Evolutionary conservation across 2,888 invertebrate species (phyloP).

Genomic region (Tenthredo scrophulariae): DNA sequence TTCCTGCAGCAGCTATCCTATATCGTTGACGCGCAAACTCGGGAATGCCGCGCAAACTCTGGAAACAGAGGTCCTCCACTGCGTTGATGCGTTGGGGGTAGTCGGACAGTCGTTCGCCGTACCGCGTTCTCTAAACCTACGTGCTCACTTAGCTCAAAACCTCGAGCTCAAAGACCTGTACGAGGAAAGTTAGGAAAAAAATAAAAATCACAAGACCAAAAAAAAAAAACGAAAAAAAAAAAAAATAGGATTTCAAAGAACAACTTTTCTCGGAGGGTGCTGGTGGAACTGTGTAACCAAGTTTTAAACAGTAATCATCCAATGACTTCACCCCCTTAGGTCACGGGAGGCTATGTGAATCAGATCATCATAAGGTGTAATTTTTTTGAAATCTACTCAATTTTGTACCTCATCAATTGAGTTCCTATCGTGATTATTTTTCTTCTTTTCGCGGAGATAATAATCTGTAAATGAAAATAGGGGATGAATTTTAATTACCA

Average conservation of each 20-base stretch:
- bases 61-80: constrained; percentile 41
- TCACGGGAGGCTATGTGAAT: background rate
- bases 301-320: background rate
- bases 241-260: background rate
- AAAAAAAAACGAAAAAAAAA: background rate
- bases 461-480: background rate
- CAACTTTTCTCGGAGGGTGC: background rate
- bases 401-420: background rate
- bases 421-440: background rate
- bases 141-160: background rate
- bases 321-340: background rate
- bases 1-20: constrained; percentile 19
- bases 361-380: background rate
- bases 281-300: background rate
- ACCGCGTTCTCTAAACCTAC: constrained; percentile 43
- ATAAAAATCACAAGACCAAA: background rate
- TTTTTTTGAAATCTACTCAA: background rate
- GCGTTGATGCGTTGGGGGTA: constrained; percentile 37
- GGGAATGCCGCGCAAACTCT: constrained; percentile 51
- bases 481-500: background rate
- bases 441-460: background rate
- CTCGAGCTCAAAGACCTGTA: background rate
- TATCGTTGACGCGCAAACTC: constrained; percentile 46
- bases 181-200: background rate
- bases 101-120: constrained; percentile 45